Base-by-base conservation (phyloP, 2,797 vertebrate genomes). In the Enteromius mattozi region DNA sequence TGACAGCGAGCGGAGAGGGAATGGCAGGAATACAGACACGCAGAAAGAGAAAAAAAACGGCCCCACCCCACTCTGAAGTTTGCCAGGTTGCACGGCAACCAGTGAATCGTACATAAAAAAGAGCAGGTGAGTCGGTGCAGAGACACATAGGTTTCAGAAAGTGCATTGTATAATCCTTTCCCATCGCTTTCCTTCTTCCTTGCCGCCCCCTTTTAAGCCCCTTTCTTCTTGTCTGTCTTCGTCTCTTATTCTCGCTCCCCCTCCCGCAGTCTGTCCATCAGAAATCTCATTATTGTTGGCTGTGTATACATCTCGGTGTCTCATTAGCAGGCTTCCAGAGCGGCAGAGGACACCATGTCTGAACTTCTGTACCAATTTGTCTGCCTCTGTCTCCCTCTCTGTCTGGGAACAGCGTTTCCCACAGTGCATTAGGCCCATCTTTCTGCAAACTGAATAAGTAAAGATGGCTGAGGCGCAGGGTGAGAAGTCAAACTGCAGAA, bases 221-320 rank as follows among this genome's bases (percentile, higher is more conserved):
- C 65, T 85, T 45, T 56, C 49, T 81, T 75, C 56, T 66, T 77
- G n/a, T 79, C 66, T 66, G 69, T 63, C 59, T 82, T 61, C 16
- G 27, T 88, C 71, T 80, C 74, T 88, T 37, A 87, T 54, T 86
- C 78, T 80, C 40, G 80, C 81, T 90, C 45, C 88, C 85, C 84
- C 75, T 88, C 83, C 87, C 61, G 82, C 90, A 90, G 90, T 83
- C 40, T 92, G 91, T 94, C 93, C 91, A 93, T 94, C 93, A 93
- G 91, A 92, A 88, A 91, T 93, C 93, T 94, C 93, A 94, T 95
- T 94, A 94, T 91, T 88, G 91, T 89, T 94, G 92, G 92, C 93
- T 93, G 93, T 94, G 93, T 94, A 92, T 95, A 93, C 93, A 94
- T 94, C 90, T 89, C 88, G 89, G 92, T 92, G 92, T 92, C 93